A percentile compares a stretch with the other conserved stretches of the same genome.
Evolutionary conservation across 2,113 vertebrate species (phyloP).

Genomic region (Microcebus murinus): DNA sequence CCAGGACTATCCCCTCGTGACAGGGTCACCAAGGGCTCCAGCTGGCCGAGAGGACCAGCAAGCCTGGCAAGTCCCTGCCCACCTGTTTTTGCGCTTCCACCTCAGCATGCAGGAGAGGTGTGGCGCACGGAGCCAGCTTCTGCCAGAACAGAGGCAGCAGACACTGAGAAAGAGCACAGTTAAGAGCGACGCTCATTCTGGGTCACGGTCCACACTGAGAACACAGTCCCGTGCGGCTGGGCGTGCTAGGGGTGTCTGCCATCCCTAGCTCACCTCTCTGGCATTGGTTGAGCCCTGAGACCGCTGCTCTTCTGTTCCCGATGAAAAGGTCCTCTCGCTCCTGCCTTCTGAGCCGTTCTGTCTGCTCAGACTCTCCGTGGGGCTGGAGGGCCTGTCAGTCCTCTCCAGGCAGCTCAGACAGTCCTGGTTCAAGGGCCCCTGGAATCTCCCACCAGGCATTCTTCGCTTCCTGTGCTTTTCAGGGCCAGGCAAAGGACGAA

Average conservation of each 20-base stretch:
- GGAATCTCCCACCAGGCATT: neutral
- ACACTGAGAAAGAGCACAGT: too few relatives aligned
- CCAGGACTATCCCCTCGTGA: neutral
- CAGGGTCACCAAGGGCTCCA: neutral
- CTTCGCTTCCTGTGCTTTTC: slow-evolving; percentile 29
- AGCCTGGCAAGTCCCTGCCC: neutral
- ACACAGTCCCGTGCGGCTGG: too few relatives aligned
- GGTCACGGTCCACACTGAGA: neutral
- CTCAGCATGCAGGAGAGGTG: neutral
- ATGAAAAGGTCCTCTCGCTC: neutral
- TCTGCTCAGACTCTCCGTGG: neutral
- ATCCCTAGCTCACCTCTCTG: slow-evolving; percentile 10
- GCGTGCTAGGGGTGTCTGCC: too few relatives aligned
- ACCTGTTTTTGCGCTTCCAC: neutral
- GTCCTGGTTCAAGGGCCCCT: neutral
- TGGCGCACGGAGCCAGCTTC: too few relatives aligned
- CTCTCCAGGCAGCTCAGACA: neutral
- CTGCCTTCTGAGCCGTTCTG: neutral
- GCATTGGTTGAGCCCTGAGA: neutral
- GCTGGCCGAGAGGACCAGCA: neutral
- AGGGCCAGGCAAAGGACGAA: neutral
- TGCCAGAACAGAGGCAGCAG: too few relatives aligned
- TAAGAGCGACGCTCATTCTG: neutral
- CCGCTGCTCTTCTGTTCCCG: neutral
- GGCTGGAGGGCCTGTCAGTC: neutral